Base-by-base conservation (phyloP, 2,113 vertebrate species). In the Lamprotornis superbus region DNA sequence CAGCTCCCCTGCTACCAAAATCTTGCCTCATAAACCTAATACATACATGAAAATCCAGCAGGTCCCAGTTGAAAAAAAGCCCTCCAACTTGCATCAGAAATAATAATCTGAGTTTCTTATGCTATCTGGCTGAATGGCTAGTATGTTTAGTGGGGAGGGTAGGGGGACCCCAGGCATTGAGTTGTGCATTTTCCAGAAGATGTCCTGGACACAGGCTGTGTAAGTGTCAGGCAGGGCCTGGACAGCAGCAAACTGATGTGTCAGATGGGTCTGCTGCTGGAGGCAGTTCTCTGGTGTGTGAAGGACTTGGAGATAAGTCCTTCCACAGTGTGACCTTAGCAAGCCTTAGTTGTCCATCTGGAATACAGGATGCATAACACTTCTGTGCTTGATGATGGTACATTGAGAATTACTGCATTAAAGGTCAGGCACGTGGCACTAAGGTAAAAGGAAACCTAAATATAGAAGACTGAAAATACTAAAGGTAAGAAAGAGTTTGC, bases 21-120 rank as follows among this genome's bases (percentile, higher is more conserved):
- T 21, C 25, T 53, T 47, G 11, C 12, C 13, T 16, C 0, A 0
- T 63, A 89, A 89, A 67, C 10, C 10, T 4, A 71, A 44, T 40
- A 30, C 28, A 30, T 30, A 47, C 10, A 64, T 75, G 68, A 96
- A 94, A 96, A 96, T 87, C 69, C 63, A 90, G 49, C 37, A 86
- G 68, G 37, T 83, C 52, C 27, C 18, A 55, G 16, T 75, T 19
- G 53, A 90, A 95, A 94, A 52, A 52, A 94, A 91, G 49, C 40
- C 49, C 60, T 92, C 68, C 56, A 95, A 39, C 35, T 87, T 80
- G 59, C n/a, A 85, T 86, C 68, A 94, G 67, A 96, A 95, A 95
- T 94, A 95, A 93, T 93, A 63, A 94, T 70, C 22, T 69, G n/a
- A 31, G 84, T 88, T 87, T 94, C 46, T 83, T 89, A 77, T 87